Base-by-base conservation (phyloP, 2,888 invertebrate genomes). In the Quadroppia sp. region DNA sequence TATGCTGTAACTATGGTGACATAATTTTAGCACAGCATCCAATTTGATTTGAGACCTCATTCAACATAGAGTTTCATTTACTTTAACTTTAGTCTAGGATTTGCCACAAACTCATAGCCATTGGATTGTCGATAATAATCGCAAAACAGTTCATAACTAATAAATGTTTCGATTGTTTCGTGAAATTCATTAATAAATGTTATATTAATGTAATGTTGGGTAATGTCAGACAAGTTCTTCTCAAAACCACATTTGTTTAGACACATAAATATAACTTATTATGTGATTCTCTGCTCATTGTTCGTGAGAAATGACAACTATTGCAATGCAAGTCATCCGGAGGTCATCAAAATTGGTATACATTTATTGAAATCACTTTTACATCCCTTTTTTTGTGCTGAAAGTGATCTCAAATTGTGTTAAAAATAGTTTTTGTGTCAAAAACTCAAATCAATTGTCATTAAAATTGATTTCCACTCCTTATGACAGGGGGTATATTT, bases 401-500 rank as follows among this genome's bases (percentile, higher is more conserved):
- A 9, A 9, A 36, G 9, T 36, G 4, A 36, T 36, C 9, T 4
- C 36, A 36, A 36, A 36, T 36, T 36, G 9, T 36, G 4, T 36
- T 36, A 36, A 36, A 11, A 45, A 9, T 45, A 45, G 15, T 45
- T 15, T 17, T n/a, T n/a, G n/a, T n/a, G n/a, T n/a, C n/a, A n/a
- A n/a, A n/a, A n/a, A n/a, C n/a, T n/a, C n/a, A n/a, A n/a, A n/a
- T n/a, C n/a, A n/a, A n/a, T n/a, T n/a, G n/a, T n/a, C n/a, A n/a
- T n/a, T 45, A 45, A 13, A 11, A 15, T 45, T 9, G 6, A 15
- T 45, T 45, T 45, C 11, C 15, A 15, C n/a, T n/a, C n/a, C n/a
- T n/a, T n/a, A n/a, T 45, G 15, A 73, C 45, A 71, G 76, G 76
- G 6, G 76, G 61, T n/a, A 73, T 76, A 17, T 76, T 76, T 30